Conservation (phyloP, 2,113 vertebrate genomes). For the Otolemur garnettii region DNA sequence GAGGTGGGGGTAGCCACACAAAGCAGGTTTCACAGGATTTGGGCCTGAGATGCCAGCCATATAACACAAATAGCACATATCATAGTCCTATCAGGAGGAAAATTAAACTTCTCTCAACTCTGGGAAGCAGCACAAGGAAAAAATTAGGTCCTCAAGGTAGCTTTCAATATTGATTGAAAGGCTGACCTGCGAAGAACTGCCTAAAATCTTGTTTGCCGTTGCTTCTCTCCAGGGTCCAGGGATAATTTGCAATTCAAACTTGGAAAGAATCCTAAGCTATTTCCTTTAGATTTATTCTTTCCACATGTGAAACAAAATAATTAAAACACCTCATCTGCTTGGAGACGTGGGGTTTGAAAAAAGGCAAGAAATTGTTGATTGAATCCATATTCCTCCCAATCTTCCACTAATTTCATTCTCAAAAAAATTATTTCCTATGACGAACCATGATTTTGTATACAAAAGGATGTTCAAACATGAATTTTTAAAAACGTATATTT, state of each 20-base stretch:
- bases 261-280: conserved; percentile 88
- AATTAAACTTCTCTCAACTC: conserved; percentile 73
- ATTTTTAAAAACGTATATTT: conserved; percentile 82
- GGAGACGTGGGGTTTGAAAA: conserved; percentile 83
- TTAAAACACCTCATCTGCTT: conserved; percentile 91
- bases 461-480: conserved; percentile 79
- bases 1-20: not conserved
- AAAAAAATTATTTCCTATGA: conserved; percentile 83
- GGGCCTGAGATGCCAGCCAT: not conserved
- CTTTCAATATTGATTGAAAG: conserved; percentile 84
- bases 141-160: conserved; percentile 84
- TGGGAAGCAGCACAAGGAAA: conserved; percentile 80
- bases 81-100: conserved; percentile 16
- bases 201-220: conserved; percentile 87
- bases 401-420: conserved; percentile 84
- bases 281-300: conserved; percentile 90
- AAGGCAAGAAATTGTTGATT: conserved; percentile 84
- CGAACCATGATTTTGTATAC: conserved; percentile 73
- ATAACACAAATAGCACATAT: conserved; percentile 27
- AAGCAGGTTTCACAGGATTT: not conserved
- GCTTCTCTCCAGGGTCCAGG: conserved; percentile 85
- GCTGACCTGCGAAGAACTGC: conserved; percentile 84
- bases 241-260: conserved; percentile 89
- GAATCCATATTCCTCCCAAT: conserved; percentile 87
- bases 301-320: conserved; percentile 90